phyloP scores from a whole-genome alignment of 2,797 vertebrate genomes.

The Anguilla anguilla region DNA sequence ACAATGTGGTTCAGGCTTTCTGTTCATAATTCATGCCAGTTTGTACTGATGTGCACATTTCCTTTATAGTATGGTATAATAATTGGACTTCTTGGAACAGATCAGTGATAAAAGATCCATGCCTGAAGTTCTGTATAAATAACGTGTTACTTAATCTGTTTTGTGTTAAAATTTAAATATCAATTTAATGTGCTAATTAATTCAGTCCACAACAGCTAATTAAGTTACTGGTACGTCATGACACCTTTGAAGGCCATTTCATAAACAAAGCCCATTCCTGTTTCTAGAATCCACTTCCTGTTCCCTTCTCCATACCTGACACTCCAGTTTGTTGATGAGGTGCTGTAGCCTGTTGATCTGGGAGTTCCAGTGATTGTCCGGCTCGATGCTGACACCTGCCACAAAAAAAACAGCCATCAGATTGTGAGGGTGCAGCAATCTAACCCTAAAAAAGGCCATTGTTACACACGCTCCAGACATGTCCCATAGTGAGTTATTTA shows the following conservation, averaged over 20 bases:
- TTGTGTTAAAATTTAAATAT: not conserved
- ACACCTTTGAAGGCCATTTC: not conserved
- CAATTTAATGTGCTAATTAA: not conserved
- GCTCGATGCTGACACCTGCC: constrained; percentile 78
- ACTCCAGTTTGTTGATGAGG: constrained; percentile 87
- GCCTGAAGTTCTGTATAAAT: not conserved
- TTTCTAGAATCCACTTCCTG: not conserved
- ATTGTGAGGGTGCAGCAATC: not conserved
- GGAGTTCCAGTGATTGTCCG: constrained; percentile 83
- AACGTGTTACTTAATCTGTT: not conserved
- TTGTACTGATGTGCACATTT: too few relatives aligned
- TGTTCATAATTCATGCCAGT: too few relatives aligned
- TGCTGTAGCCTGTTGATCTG: constrained; percentile 88
- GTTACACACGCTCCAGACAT: not conserved
- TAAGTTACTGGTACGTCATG: not conserved
- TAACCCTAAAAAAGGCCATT: not conserved
- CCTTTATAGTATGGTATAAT: too few relatives aligned
- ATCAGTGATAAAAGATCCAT: not conserved
- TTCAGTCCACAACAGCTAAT: not conserved
- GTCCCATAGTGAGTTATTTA: not conserved
- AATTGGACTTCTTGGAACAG: too few relatives aligned
- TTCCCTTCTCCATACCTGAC: constrained; percentile 73
- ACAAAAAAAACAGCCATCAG: constrained; percentile 43
- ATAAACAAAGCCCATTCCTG: not conserved
- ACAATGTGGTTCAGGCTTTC: too few relatives aligned